phyloP scores from a whole-genome alignment of 2,888 invertebrate genomes.

The Antheraea yamamai region DNA sequence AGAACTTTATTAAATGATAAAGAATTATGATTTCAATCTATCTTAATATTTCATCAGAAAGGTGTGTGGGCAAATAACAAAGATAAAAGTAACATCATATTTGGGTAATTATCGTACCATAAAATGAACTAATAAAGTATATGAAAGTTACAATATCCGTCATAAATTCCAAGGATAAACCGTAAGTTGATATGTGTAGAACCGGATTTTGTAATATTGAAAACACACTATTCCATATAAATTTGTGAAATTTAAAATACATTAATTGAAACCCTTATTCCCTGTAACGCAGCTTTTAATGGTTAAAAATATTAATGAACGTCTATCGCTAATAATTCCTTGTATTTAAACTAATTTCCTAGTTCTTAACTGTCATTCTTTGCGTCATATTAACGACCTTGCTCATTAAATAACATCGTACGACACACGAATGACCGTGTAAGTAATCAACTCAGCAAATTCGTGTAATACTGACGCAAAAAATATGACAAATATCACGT shows the following conservation, averaged over 20 bases:
- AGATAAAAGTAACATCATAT: not conserved
- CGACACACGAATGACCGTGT: conserved; percentile 29
- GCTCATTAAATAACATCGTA: conserved; percentile 34
- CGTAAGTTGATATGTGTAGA: not conserved
- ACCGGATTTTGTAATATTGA: not conserved
- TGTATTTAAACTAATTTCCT: conserved; percentile 30
- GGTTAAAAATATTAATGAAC: not conserved
- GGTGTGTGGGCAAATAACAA: not conserved
- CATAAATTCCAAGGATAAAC: not conserved
- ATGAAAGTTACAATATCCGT: not conserved
- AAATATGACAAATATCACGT: conserved; percentile 41
- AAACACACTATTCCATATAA: not conserved
- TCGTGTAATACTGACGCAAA: conserved; percentile 32
- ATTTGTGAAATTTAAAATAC: not conserved
- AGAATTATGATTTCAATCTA: not conserved
- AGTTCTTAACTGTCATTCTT: conserved; percentile 24
- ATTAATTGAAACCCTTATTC: not conserved
- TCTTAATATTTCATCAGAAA: not conserved
- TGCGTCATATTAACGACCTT: conserved; percentile 34
- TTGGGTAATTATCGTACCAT: not conserved
- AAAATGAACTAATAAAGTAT: not conserved
- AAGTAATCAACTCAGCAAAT: conserved; percentile 33
- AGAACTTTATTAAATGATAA: not conserved
- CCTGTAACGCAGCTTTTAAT: not conserved
- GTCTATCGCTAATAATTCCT: not conserved